A percentile compares a stretch with the other conserved stretches of the same genome.
phyloP scores from a whole-genome alignment of 2,113 vertebrate genomes.

The Cyprinodon tularosa region DNA sequence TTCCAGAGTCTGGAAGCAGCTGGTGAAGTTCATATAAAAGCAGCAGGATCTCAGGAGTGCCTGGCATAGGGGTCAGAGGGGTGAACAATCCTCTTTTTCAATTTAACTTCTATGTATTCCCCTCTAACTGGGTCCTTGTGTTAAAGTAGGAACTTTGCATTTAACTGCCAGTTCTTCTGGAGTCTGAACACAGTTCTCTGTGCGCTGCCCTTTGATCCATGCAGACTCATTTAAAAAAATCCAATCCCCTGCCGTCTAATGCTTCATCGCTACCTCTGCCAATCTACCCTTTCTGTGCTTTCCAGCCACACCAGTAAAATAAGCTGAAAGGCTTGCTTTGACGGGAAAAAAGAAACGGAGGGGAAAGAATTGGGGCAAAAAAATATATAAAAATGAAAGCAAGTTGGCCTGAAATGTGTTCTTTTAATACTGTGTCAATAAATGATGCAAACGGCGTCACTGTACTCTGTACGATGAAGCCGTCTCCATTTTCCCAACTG shows the following conservation, averaged over 20 bases:
- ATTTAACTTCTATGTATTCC: conserved; percentile 13
- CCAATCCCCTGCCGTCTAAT: conserved; percentile 31
- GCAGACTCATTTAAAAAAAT: conserved; percentile 62
- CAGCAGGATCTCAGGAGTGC: conserved; percentile 20
- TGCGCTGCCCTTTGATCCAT: conserved; percentile 62
- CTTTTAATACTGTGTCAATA: conserved; percentile 13
- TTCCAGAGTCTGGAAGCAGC: conserved; percentile 3
- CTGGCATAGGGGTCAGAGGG: conserved; percentile 30
- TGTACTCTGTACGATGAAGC: neutral
- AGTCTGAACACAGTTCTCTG: conserved; percentile 45
- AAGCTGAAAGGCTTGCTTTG: conserved; percentile 37
- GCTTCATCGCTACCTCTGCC: conserved; percentile 41
- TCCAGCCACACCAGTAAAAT: conserved; percentile 51
- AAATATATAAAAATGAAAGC: neutral
- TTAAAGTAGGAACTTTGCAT: conserved; percentile 56
- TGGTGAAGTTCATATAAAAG: conserved; percentile 35
- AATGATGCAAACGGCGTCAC: neutral
- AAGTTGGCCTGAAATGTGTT: neutral
- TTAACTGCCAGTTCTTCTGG: conserved; percentile 55
- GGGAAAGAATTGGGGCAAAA: neutral
- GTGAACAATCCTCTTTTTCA: conserved; percentile 59
- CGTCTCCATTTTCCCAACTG: neutral
- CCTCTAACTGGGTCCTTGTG: conserved; percentile 47
- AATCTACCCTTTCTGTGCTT: conserved; percentile 44
- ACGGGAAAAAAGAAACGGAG: neutral